Evolutionary conservation across 1,140 invertebrate species (phyloP).

Genomic region (Lasaia peninsularis): DNA sequence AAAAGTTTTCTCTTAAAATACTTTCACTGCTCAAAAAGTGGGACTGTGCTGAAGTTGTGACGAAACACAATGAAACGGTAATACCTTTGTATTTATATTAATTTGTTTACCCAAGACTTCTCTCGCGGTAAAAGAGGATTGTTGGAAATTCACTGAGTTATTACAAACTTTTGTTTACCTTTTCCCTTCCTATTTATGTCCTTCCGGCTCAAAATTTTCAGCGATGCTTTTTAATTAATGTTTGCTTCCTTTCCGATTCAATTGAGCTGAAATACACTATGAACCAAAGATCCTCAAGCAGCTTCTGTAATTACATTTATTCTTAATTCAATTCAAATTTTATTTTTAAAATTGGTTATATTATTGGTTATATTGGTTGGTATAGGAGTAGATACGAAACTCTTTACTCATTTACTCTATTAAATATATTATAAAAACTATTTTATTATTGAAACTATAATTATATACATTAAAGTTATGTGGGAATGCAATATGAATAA

Average conservation of each 20-base stretch:
- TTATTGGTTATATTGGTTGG: too few relatives aligned
- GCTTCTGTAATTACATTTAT: too few relatives aligned
- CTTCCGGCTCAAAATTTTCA: neutral
- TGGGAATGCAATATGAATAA: too few relatives aligned
- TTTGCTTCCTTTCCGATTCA: neutral
- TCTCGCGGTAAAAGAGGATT: neutral
- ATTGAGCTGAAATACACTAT: neutral
- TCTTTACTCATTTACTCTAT: too few relatives aligned
- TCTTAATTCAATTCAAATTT: too few relatives aligned
- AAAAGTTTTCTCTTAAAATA: too few relatives aligned
- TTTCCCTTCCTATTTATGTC: neutral
- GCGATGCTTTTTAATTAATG: neutral
- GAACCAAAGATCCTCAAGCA: too few relatives aligned
- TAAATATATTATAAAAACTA: too few relatives aligned
- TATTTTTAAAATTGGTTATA: too few relatives aligned
- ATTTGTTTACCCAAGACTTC: slow-evolving; percentile 5
- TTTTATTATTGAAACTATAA: too few relatives aligned
- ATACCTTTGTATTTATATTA: slow-evolving; percentile 3
- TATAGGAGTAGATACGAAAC: too few relatives aligned
- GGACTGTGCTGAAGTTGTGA: neutral
- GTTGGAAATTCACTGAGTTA: neutral
- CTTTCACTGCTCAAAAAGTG: neutral
- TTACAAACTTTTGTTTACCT: slow-evolving; percentile 5
- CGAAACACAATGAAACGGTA: neutral
- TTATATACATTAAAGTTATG: too few relatives aligned